Base-by-base conservation (phyloP, 2,113 vertebrate genomes). In the Manacus vitellinus region DNA sequence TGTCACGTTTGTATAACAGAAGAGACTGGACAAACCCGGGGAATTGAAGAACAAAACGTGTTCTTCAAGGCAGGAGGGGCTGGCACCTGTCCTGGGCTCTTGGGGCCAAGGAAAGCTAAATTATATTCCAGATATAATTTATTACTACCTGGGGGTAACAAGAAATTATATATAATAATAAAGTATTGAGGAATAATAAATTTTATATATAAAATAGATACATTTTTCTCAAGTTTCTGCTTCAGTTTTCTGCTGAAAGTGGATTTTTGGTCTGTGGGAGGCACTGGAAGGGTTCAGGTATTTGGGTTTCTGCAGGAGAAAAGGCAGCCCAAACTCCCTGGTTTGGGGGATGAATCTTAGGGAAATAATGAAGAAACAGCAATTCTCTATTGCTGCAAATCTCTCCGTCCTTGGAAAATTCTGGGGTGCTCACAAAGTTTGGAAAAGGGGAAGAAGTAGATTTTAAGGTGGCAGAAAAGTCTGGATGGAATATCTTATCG, bases 1-100 rank as follows among this genome's bases (percentile, higher is more conserved):
- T 93, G 97, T 96, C 96, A 91, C 1, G 1, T 70, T 96, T 92
- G 96, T 21, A 78, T 58, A 76, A 27, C 3, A 0, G 11, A 92
- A 12, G 7, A 6, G 65, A 4, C 8, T 25, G 52, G 2, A 14
- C 52, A 54, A 35, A 0, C 86, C 5, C 68, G 5, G 11, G 31
- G 43, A 88, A 35, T 10, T 35, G 35, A 35, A 35, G 35, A 35
- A 35, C 35, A 35, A n/a, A 7, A 0, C 4, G 3, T 2, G 5
- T 2, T 15, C 33, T 49, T n/a, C n/a, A 1, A 6, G 1, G 1
- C 59, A 5, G 54, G 39, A 33, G 65, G 25, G 23, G 2, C 35
- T 23, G 1, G 55, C 12, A 2, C n/a, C 66, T 20, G 17, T 4
- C 16, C n/a, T 23, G 0, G 33, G 68, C 4, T 41, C 41, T 41